Percentiles rank a stretch among this genome's conserved stretches.
These are phyloP conservation scores for Leptosomus discolor DNA, from an alignment of 2,113 vertebrate genomes.

Conservation along the genomic window DNA sequence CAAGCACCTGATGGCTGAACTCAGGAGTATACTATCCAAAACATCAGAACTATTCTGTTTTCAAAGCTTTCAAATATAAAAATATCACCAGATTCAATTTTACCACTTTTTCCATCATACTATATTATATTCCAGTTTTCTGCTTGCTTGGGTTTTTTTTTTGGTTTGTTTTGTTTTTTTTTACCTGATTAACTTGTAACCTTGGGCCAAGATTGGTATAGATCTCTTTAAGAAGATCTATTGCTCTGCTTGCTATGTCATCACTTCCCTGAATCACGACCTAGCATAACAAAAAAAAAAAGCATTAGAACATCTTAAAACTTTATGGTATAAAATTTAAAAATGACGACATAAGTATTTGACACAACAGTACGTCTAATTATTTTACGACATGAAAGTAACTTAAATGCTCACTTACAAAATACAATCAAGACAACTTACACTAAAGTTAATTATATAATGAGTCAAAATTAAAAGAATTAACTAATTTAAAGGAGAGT, in stretches of 20 bases:
- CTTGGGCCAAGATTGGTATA: conserved; percentile 99
- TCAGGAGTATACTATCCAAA: background rate
- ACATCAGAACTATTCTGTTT: background rate
- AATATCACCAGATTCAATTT: background rate
- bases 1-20: background rate
- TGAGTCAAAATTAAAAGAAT: background rate
- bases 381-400: background rate
- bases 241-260: conserved; percentile 95
- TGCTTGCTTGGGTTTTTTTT: background rate
- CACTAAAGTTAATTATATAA: background rate
- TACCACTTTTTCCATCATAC: background rate
- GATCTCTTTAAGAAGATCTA: conserved; percentile 98
- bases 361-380: background rate
- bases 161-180: background rate
- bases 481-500: background rate
- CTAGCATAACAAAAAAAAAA: conserved; percentile 63
- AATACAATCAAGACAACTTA: background rate
- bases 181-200: conserved; percentile 97
- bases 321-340: background rate
- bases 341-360: background rate
- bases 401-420: background rate
- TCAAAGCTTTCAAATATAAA: background rate
- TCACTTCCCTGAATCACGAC: conserved; percentile 99
- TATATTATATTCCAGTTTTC: background rate
- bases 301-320: background rate